These are phyloP conservation scores for Podarcis siculus DNA, from an alignment of 2,797 vertebrate genomes.

Conservation along the genomic window DNA sequence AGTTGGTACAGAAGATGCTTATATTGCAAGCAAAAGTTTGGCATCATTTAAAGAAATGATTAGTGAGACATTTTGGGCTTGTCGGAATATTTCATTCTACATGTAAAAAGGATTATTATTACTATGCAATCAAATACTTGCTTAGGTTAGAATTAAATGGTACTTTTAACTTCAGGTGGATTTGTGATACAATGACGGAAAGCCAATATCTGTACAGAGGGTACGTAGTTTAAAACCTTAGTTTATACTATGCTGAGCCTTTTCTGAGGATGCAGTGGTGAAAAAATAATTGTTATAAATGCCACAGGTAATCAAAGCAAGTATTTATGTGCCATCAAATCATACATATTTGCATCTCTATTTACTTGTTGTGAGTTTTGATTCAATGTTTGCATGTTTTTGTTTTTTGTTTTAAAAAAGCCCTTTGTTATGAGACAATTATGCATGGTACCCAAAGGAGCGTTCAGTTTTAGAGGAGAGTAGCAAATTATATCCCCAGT, in stretches of 20 bases:
- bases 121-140: slow-evolving; percentile 20
- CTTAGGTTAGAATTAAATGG: slow-evolving; percentile 33
- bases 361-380: slow-evolving; percentile 38
- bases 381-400: slow-evolving; percentile 21
- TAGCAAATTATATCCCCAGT: slow-evolving; percentile 45
- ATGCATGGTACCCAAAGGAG: slow-evolving; percentile 46
- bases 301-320: slow-evolving; percentile 44
- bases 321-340: slow-evolving; percentile 41
- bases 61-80: slow-evolving; percentile 62
- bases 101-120: neutral
- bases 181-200: slow-evolving; percentile 57
- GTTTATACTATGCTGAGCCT: slow-evolving; percentile 17
- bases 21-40: slow-evolving; percentile 69
- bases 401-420: neutral
- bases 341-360: slow-evolving; percentile 16
- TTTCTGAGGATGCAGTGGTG: slow-evolving; percentile 23
- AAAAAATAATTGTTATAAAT: slow-evolving; percentile 16
- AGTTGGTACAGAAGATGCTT: slow-evolving; percentile 59
- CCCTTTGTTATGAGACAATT: slow-evolving; percentile 27
- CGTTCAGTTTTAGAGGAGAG: slow-evolving; percentile 46
- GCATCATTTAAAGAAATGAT: slow-evolving; percentile 58
- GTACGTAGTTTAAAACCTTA: slow-evolving; percentile 34
- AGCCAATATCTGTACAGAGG: slow-evolving; percentile 26
- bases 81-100: neutral
- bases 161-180: slow-evolving; percentile 55